Base-by-base conservation (phyloP, 1,140 invertebrate genomes). In the Drosophila dunni region DNA sequence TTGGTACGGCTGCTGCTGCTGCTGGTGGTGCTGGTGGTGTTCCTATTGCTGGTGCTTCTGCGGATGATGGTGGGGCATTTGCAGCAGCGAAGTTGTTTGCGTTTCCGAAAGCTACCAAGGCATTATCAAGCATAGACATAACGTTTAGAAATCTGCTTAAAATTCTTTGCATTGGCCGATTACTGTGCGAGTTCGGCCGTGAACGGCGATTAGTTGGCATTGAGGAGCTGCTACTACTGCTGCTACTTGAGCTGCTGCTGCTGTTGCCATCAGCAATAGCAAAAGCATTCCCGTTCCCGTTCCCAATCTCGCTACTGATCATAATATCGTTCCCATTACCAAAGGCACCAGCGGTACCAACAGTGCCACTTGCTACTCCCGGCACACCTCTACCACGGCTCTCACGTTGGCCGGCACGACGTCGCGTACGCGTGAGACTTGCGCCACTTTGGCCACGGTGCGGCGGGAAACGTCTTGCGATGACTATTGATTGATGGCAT, bases 91-190 rank as follows among this genome's bases (percentile, higher is more conserved):
- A 17, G 15, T 17, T n/a, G 42, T 11, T 54, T 24, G 64, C 24
- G 76, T 64, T 79, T 67, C 61, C 68, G 61, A 61, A 40, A 88
- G 83, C 83, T 83, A 72, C 45, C 57, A 89, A 50, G 42, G 62
- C 63, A 74, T 83, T 83, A 54, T 64, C 61, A 63, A 68, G 38
- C 74, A 65, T 56, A 33, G 50, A 53, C 33, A 53, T 15, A 72
- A 64, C 68, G 71, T 65, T 56, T 45, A 83, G 58, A 72, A 53
- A 54, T 67, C 75, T 76, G 64, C 61, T 48, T 56, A 64, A 45
- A 69, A 67, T 58, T 33, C 56, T 64, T 56, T 66, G 66, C 54
- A 57, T 40, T 45, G 56, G 34, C 62, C 40, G 69, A 7, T 51
- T 51, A 51, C 11, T 48, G 48, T 5, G 3, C 48, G 40, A 13